Evolutionary conservation across 2,888 invertebrate species (phyloP).

Genomic region (Drosophila prolongata): DNA sequence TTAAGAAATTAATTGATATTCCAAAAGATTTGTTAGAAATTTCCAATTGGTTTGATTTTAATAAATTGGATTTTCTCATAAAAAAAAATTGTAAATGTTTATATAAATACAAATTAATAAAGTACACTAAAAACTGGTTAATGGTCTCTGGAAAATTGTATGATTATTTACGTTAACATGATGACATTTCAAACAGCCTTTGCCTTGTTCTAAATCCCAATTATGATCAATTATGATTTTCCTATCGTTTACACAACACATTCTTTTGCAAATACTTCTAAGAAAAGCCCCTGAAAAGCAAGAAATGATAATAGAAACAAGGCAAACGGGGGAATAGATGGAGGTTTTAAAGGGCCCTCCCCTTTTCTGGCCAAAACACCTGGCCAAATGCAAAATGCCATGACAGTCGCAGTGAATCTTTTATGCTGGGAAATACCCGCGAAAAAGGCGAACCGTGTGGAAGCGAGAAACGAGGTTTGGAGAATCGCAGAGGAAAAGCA

Average conservation of each 20-base stretch:
- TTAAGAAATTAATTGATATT: no score
- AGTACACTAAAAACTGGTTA: no score
- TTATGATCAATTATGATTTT: not conserved
- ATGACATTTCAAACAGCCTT: not conserved
- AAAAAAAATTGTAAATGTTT: no score
- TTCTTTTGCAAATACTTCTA: not conserved
- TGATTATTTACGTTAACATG: not conserved
- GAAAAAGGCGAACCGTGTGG: constrained; percentile 48
- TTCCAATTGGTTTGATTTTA: no score
- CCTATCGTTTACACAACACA: not conserved
- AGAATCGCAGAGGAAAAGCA: constrained; percentile 31
- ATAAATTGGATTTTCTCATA: no score
- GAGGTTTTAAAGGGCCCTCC: constrained; percentile 19
- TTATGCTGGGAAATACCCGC: constrained; percentile 73
- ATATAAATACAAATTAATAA: no score
- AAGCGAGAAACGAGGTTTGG: constrained; percentile 55
- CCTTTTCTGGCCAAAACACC: constrained; percentile 5
- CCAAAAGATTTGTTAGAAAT: no score
- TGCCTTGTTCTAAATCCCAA: no score
- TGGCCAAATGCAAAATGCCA: constrained; percentile 31
- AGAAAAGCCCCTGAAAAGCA: not conserved
- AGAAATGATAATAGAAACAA: constrained; percentile 13
- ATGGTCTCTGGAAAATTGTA: no score
- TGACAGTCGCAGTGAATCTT: constrained; percentile 40
- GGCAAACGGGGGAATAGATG: constrained; percentile 11